Evolutionary conservation across 2,113 vertebrate genomes (phyloP).

Genomic region (Thryonomys swinderianus): DNA sequence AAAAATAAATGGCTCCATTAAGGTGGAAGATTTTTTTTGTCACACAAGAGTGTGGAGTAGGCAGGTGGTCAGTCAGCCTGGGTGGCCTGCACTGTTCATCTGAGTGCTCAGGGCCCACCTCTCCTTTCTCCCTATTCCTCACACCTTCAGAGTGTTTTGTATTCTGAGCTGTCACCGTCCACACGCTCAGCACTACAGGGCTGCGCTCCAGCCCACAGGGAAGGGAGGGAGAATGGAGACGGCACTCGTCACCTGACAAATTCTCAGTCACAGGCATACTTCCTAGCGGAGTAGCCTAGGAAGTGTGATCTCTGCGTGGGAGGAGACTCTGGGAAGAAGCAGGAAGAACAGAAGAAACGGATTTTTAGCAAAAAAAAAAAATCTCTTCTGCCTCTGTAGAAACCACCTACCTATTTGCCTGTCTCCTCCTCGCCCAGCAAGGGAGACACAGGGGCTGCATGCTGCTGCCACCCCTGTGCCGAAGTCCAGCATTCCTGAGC

Average conservation of each 20-base stretch:
- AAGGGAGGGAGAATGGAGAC: not conserved
- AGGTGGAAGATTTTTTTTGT: not conserved
- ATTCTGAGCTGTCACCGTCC: not conserved
- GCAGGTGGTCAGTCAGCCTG: no score
- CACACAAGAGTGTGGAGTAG: not conserved
- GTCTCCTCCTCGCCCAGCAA: no score
- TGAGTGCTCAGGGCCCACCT: not conserved
- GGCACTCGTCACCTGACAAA: not conserved
- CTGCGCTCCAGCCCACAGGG: not conserved
- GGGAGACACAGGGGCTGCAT: no score
- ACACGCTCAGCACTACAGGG: accelerated
- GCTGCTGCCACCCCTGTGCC: not conserved
- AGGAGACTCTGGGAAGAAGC: not conserved
- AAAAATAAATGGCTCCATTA: not conserved
- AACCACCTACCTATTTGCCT: no score
- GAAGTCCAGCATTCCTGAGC: not conserved
- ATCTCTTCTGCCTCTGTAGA: not conserved
- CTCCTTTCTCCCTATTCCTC: not conserved
- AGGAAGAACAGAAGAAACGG: not conserved
- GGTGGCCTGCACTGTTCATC: not conserved
- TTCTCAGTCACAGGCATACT: not conserved
- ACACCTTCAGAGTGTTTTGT: not conserved
- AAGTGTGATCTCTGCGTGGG: not conserved
- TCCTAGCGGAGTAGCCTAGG: not conserved
- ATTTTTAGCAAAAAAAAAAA: not conserved